Conservation (phyloP, 2,113 vertebrate genomes). For the Verasper variegatus region DNA sequence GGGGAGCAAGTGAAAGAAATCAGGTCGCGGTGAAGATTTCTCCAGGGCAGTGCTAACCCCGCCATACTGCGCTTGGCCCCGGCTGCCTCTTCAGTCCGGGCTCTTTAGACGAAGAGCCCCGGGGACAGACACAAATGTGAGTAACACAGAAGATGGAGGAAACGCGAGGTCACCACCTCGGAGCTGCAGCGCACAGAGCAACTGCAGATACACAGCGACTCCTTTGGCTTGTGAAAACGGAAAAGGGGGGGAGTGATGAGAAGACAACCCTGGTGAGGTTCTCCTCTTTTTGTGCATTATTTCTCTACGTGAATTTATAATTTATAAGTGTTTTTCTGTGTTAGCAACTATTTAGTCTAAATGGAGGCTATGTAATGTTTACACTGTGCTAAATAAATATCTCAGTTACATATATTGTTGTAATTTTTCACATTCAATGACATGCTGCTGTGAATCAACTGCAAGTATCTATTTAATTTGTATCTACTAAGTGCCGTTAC, state of each 20-base stretch:
- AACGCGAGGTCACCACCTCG: slow-evolving; percentile 37
- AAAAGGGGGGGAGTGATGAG: slow-evolving; percentile 16
- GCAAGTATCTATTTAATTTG: no score
- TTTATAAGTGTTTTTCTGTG: slow-evolving; percentile 34
- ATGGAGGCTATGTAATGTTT: neutral
- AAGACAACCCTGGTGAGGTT: neutral
- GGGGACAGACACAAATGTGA: slow-evolving; percentile 62
- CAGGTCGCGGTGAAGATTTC: slow-evolving; percentile 69
- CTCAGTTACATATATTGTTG: no score
- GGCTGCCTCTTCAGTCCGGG: slow-evolving; percentile 46
- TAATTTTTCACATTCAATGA: no score
- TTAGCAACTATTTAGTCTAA: slow-evolving; percentile 35
- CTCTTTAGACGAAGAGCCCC: slow-evolving; percentile 56
- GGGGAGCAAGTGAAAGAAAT: slow-evolving; percentile 49
- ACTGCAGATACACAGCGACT: slow-evolving; percentile 18
- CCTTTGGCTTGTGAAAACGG: slow-evolving; percentile 34
- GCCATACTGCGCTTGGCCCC: slow-evolving; percentile 57
- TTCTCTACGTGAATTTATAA: slow-evolving; percentile 24
- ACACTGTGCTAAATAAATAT: no score
- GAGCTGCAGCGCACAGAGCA: slow-evolving; percentile 12
- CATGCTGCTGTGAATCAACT: neutral
- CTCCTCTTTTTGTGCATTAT: slow-evolving; percentile 25
- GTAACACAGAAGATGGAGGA: slow-evolving; percentile 46
- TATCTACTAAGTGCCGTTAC: no score
- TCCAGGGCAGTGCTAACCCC: slow-evolving; percentile 71